Evolutionary conservation across 2,888 invertebrate genomes (phyloP).

Genomic region (Sminthurinus aureus): DNA sequence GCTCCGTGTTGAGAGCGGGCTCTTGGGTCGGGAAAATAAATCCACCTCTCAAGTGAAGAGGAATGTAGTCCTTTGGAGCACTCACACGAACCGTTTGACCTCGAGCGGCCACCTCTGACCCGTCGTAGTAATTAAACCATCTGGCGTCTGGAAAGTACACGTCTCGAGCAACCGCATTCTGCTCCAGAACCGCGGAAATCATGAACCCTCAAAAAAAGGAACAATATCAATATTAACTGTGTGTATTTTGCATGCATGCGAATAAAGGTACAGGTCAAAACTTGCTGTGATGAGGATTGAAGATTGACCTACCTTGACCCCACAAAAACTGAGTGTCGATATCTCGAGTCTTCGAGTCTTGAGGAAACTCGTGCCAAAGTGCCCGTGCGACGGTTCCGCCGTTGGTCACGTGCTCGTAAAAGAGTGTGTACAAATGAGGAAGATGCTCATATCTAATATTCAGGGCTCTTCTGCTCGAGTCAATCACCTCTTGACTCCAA

Average conservation of each 20-base stretch:
- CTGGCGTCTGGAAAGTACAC: constrained; percentile 72
- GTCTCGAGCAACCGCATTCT: constrained; percentile 62
- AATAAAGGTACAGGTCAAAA: neutral
- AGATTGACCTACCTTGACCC: constrained; percentile 62
- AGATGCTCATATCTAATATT: constrained; percentile 64
- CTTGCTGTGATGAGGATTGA: no score
- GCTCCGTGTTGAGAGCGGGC: constrained; percentile 53
- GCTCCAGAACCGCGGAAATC: constrained; percentile 75
- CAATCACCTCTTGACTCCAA: constrained; percentile 51
- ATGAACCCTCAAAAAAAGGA: constrained; percentile 66
- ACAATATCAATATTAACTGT: neutral
- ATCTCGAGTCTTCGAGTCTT: constrained; percentile 56
- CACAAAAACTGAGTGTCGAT: constrained; percentile 62
- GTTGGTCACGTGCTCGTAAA: constrained; percentile 73
- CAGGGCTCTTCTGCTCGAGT: constrained; percentile 55
- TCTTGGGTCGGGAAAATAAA: constrained; percentile 59
- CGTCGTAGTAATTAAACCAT: constrained; percentile 73
- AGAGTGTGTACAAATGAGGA: constrained; percentile 68
- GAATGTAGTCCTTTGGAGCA: constrained; percentile 54
- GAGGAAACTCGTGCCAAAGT: constrained; percentile 58
- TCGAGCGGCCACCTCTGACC: constrained; percentile 55
- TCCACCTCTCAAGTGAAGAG: constrained; percentile 60
- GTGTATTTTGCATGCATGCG: constrained; percentile 39
- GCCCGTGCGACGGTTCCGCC: constrained; percentile 64
- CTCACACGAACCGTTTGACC: neutral